Evolutionary conservation across 2,888 invertebrate species (phyloP).

Genomic region (Macaria liturata): DNA sequence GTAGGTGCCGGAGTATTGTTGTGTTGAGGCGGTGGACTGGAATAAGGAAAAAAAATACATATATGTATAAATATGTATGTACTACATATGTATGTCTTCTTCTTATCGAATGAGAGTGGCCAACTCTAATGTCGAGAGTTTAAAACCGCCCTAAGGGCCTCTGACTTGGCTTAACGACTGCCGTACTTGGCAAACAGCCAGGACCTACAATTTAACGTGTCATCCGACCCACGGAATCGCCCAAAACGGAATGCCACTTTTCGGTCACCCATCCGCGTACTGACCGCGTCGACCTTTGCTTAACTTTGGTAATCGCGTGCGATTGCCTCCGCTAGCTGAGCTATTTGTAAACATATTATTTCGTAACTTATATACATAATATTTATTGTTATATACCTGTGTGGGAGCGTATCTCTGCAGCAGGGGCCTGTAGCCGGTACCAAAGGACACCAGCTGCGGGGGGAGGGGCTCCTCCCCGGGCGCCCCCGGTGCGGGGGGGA

Average conservation of each 20-base stretch:
- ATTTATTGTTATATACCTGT: slow-evolving; percentile 46
- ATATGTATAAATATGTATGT: no score
- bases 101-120: no score
- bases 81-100: background rate
- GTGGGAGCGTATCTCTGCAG: slow-evolving; percentile 65
- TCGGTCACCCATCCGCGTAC: no score
- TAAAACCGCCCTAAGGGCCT: no score
- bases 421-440: slow-evolving; percentile 92
- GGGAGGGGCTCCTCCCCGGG: slow-evolving; percentile 48
- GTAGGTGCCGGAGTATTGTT: slow-evolving; percentile 78
- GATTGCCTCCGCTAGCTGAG: background rate
- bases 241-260: no score
- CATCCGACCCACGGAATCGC: background rate
- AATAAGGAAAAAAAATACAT: slow-evolving; percentile 11
- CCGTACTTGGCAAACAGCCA: no score
- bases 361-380: background rate
- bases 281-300: no score
- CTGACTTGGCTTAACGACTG: no score
- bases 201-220: background rate
- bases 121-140: no score
- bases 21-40: slow-evolving; percentile 39
- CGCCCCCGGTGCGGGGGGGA: slow-evolving; percentile 53
- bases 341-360: background rate
- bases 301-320: background rate
- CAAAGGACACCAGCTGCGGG: slow-evolving; percentile 89